Evolutionary conservation across 2,888 invertebrate species (phyloP), one percentile per base, ranked within the genome.

Genomic region (Eledona agricola): DNA sequence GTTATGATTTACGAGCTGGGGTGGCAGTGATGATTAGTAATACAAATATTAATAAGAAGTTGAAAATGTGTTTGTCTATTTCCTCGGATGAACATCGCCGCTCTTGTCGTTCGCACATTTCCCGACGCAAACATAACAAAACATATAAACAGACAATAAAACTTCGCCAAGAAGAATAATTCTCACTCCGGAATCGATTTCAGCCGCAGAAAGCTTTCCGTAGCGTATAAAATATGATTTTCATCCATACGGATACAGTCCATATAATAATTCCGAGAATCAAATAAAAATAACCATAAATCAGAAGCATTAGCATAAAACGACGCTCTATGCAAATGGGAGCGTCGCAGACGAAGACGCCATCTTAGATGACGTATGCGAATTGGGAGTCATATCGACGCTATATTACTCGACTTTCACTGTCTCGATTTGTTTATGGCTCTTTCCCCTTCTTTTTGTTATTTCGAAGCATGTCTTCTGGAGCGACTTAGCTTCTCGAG

Each of bases 231-330:
- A 76, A 76, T 76, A 77, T 76, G 76, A 77, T 77, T 77, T 76
- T 70, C 72, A 76, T 76, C 76, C 77, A 77, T 77, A 77, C 77
- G 77, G 77, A 77, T 77, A 77, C 77, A 77, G 77, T 77, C 77
- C 77, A 75, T 77, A 76, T 76, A 77, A 77, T 77, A 77, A 77
- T 77, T 77, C 67, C 74, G 73, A 67, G 76, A 77, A 77, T 77
- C 76, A 74, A 76, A 77, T 77, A 77, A 77, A 77, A 77, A 77
- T 77, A 77, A 75, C 74, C 62, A 73, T 77, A 77, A 76, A 77
- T 77, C 75, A 73, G 59, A 53, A 50, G 56, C 66, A 74, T 75
- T 76, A 74, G 74, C 76, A 76, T 76, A 77, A 75, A 73, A 69
- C 69, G 73, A 66, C 73, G 70, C 65, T 66, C 68, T 73, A 76